These are phyloP conservation scores for Hyposmocoma kahamanoa DNA, from an alignment of 1,140 invertebrate genomes.

Conservation along the genomic window DNA sequence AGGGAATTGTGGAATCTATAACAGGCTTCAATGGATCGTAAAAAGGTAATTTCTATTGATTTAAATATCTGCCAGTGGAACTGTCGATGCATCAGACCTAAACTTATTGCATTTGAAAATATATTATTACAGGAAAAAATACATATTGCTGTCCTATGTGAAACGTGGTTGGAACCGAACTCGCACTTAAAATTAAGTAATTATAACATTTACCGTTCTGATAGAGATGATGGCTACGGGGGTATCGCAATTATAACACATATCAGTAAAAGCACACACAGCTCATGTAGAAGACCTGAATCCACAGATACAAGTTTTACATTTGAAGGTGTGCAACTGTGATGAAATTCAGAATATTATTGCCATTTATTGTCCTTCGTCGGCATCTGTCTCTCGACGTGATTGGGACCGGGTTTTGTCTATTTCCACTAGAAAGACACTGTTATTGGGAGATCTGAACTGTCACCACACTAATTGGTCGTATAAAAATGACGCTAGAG, in stretches of 20 bases:
- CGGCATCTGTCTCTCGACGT: background rate
- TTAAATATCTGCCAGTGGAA: no score
- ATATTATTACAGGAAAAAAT: no score
- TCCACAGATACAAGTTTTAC: background rate
- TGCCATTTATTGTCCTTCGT: slow-evolving; percentile 5
- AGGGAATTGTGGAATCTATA: no score
- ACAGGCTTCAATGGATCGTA: no score
- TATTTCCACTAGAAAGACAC: background rate
- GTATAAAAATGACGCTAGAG: background rate
- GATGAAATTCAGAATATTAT: slow-evolving; percentile 3
- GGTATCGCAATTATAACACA: background rate
- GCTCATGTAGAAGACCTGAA: background rate
- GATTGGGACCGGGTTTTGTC: background rate
- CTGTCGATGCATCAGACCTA: no score
- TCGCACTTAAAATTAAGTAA: background rate
- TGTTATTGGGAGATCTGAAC: background rate
- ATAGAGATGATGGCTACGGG: slow-evolving; percentile 3
- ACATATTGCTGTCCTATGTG: no score
- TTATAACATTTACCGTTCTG: slow-evolving; percentile 4
- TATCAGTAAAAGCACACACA: background rate
- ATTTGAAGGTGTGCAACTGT: slow-evolving; percentile 6
- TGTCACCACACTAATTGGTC: background rate
- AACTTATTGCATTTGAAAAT: no score
- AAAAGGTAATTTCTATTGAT: no score
- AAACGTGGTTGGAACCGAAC: background rate